Percentiles rank a stretch among this genome's conserved stretches.
Conservation (phyloP, 2,888 invertebrate species). For the Tribolium freemani region DNA sequence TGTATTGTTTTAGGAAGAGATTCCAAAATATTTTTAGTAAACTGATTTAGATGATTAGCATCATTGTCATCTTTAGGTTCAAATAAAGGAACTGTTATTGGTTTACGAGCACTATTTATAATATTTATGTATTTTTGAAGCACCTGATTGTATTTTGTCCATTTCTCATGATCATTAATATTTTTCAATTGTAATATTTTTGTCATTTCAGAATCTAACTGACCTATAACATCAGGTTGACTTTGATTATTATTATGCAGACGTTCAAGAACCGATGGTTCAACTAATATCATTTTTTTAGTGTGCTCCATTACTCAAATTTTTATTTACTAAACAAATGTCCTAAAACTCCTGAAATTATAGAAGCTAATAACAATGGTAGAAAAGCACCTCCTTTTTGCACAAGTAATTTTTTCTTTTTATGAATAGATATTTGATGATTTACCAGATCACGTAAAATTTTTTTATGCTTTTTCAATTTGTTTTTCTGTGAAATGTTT, state of each 20-base stretch:
- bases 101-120: not conserved
- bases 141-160: conserved; percentile 2
- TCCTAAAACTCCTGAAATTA: too few relatives aligned
- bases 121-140: conserved; percentile 10
- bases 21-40: not conserved
- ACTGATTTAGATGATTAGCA: too few relatives aligned
- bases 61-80: not conserved
- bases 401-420: too few relatives aligned
- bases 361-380: too few relatives aligned
- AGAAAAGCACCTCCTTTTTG: too few relatives aligned
- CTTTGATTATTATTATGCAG: not conserved
- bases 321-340: too few relatives aligned
- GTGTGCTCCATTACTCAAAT: conserved; percentile 9
- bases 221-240: not conserved
- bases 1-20: not conserved
- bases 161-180: conserved; percentile 4
- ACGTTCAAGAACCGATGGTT: conserved; percentile 2
- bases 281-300: conserved; percentile 38
- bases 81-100: not conserved
- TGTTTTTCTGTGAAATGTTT: too few relatives aligned
- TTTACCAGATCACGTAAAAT: too few relatives aligned
- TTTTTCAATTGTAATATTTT: conserved; percentile 40
- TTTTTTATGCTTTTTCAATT: too few relatives aligned
- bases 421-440: too few relatives aligned
- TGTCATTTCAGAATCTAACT: conserved; percentile 52